Conservation (phyloP, 35 echinoderm and acorn worm genomes). For the Hemicentrotus pulcherrimus region DNA sequence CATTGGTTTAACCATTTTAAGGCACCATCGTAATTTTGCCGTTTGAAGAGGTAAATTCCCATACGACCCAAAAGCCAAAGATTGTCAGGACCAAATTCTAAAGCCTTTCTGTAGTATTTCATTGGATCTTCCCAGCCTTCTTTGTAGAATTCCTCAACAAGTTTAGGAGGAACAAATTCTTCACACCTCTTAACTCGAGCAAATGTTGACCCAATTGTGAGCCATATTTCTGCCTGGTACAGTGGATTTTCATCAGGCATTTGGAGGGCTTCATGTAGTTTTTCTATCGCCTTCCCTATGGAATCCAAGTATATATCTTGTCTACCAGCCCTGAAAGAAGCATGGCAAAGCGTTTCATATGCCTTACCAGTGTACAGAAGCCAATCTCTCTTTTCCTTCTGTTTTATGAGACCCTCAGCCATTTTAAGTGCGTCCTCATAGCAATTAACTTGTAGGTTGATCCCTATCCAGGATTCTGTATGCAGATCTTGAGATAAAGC, state of each 20-base stretch:
- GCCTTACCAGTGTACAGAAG: slow-evolving; percentile 33
- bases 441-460: not conserved
- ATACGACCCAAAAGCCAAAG: not conserved
- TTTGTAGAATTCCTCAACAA: not conserved
- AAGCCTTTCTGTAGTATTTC: not conserved
- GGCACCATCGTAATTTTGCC: not conserved
- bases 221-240: not conserved
- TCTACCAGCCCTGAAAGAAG: not conserved
- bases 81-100: not conserved
- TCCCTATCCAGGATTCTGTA: slow-evolving; percentile 16
- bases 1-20: not conserved
- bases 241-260: not conserved
- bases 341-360: slow-evolving; percentile 16
- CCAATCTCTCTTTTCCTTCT: slow-evolving; percentile 42
- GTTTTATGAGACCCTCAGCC: not conserved
- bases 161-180: not conserved
- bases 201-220: not conserved
- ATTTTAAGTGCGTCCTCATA: not conserved
- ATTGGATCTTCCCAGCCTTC: not conserved
- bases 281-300: slow-evolving; percentile 1
- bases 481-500: slow-evolving; percentile 14
- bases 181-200: not conserved
- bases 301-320: not conserved
- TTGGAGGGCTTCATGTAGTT: not conserved
- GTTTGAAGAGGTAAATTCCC: not conserved